These are phyloP conservation scores for Cercopithecus petaurista DNA, from an alignment of 2,797 vertebrate species.

Conservation along the genomic window DNA sequence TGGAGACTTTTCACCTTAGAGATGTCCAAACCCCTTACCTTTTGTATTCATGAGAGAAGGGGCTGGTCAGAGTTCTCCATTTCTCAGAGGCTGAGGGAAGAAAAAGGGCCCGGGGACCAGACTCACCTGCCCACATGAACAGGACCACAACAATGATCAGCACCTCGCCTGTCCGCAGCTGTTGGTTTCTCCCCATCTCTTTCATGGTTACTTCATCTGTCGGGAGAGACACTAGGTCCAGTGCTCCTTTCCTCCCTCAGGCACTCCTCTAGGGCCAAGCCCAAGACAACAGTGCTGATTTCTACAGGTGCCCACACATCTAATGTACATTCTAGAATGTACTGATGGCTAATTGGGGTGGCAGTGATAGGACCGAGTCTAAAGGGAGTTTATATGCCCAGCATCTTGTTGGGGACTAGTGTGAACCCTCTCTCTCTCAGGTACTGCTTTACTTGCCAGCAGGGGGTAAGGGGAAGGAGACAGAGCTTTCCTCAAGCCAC, in stretches of 20 bases:
- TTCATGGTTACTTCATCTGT: constrained; percentile 95
- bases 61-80: neutral
- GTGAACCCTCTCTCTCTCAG: neutral
- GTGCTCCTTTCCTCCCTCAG: neutral
- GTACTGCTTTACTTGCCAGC: neutral
- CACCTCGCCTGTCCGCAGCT: constrained; percentile 94
- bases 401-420: neutral
- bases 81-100: neutral
- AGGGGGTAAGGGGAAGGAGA: no score
- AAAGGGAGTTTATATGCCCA: neutral
- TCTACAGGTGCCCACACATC: neutral
- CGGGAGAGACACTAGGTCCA: neutral
- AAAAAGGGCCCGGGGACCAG: neutral
- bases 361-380: neutral
- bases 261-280: neutral
- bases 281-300: neutral
- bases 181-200: constrained; percentile 89
- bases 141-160: constrained; percentile 98
- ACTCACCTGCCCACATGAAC: constrained; percentile 98
- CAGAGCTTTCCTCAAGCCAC: neutral
- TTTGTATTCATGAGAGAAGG: neutral
- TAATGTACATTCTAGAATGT: neutral
- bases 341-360: neutral
- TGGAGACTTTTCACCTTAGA: neutral
- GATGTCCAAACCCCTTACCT: neutral